Base-by-base conservation (phyloP, 2,888 invertebrate genomes). In the Holacanthella duospinosa region DNA sequence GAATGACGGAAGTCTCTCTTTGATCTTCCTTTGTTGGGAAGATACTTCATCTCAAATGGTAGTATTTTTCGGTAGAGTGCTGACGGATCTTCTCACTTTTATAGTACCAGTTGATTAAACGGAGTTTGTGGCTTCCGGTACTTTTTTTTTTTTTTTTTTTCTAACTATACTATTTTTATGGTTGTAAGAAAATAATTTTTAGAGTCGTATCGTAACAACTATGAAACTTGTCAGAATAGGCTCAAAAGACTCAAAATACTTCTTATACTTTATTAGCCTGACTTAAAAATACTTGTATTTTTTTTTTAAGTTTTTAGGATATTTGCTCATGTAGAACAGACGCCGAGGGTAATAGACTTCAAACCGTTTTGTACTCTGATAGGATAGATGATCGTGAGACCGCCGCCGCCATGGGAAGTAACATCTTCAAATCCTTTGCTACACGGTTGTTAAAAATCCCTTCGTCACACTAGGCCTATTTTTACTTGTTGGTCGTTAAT, bases 71-170 rank as follows among this genome's bases (percentile, higher is more conserved):
- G 36, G 36, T 36, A 48, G 48, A 48, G 48, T 9, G 48, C 48
- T 4, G 21, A 21, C 36, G 9, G 36, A 6, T 16, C 6, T 36
- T 36, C 36, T 21, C 21, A 48, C 19, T 48, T 21, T 21, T 48
- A 9, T 21, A 4, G 19, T 57, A 4, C 29, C 16, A 29, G 27
- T 55, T 55, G 29, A 57, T 57, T 29, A 29, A 57, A 57, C n/a
- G 36, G 24, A 57, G 29, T 57, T 57, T 27, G 55, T 55, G 26
- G 57, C 29, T 57, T 57, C 57, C 57, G 57, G 57, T 57, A 28
- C 57, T 57, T 57, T 29, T 21, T 29, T 29, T 29, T 57, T 57
- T 29, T 29, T n/a, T n/a, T n/a, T n/a, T n/a, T n/a, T n/a, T n/a
- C n/a, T n/a, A n/a, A n/a, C n/a, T n/a, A n/a, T 36, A 12, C 36